Percentiles rank a stretch among this genome's conserved stretches.
phyloP scores from a whole-genome alignment of 2,113 vertebrate genomes.

The Antechinus stuartii region DNA sequence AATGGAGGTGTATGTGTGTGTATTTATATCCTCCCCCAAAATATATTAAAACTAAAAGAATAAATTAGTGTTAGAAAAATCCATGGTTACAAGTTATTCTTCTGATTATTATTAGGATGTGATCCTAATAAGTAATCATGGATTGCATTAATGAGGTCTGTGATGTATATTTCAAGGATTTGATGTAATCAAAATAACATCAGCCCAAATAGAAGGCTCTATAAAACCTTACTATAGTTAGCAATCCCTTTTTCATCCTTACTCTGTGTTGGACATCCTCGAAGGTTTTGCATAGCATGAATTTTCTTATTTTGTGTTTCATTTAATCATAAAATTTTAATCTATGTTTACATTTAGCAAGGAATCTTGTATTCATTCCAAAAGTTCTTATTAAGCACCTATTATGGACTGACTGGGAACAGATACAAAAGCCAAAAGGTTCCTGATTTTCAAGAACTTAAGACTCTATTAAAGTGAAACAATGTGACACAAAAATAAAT shows the following conservation, averaged over 20 bases:
- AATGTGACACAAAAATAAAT: not conserved
- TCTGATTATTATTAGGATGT: not conserved
- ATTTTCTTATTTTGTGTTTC: not conserved
- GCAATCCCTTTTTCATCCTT: not conserved
- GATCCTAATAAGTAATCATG: not conserved
- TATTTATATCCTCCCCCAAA: too few species aligned
- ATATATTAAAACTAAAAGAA: not conserved
- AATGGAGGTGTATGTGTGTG: not conserved
- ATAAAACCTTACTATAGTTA: not conserved
- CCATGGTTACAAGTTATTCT: not conserved
- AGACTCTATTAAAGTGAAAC: not conserved
- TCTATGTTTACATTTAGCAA: not conserved
- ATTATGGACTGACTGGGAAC: not conserved
- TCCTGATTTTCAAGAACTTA: not conserved
- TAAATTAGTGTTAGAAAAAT: not conserved
- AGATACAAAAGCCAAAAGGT: not conserved
- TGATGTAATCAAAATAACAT: not conserved
- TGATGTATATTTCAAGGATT: not conserved
- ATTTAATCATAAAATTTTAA: not conserved
- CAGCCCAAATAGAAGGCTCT: not conserved
- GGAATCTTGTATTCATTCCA: not conserved
- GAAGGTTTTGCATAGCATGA: not conserved
- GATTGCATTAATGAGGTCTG: not conserved
- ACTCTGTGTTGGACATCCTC: not conserved
- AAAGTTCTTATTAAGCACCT: not conserved